Base-by-base conservation (phyloP, 2,113 vertebrate species). In the Nibea albiflora region DNA sequence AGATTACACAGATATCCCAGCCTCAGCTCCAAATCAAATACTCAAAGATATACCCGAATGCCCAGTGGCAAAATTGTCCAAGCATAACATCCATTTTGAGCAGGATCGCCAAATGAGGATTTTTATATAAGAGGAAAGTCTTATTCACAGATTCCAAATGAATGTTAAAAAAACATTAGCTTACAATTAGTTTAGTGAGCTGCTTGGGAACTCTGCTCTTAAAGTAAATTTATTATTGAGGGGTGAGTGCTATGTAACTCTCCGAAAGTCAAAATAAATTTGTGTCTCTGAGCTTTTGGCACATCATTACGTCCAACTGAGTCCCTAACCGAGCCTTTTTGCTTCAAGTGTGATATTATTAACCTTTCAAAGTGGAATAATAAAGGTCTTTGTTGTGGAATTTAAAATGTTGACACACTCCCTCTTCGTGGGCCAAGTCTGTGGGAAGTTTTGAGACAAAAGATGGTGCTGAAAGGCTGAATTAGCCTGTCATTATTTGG, bases 401-500 rank as follows among this genome's bases (percentile, higher is more conserved):
- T 86, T 85, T 46, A 71, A 88, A 87, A 77, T 86, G 85, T 90
- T 91, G 90, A 91, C 89, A 91, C 68, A n/a, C 82, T 86, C 69
- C 67, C 63, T 87, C 81, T 72, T 84, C 77, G 69, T 61, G 14
- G 63, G 78, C 65, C 46, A 54, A 75, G 68, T 88, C 85, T 82
- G 70, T 63, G 89, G 83, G 86, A 88, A 77, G 76, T 76, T 79
- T 70, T n/a, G 60, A 87, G 88, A 92, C 89, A 92, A 94, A 92
- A 85, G 90, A 63, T 57, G 78, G 85, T 83, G 89, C 60, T 90
- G 91, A 92, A 93, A 93, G 81, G 68, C 66, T 85, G 87, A 93
- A 92, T 89, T 91, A 90, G 83, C 69, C 83, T 80, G 83, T 90
- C 91, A 92, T 88, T 92, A 91, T 89, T 86, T 83, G 79, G 78